Base-by-base conservation (phyloP, 1,140 invertebrate genomes). In the Drosophila repletoides region DNA sequence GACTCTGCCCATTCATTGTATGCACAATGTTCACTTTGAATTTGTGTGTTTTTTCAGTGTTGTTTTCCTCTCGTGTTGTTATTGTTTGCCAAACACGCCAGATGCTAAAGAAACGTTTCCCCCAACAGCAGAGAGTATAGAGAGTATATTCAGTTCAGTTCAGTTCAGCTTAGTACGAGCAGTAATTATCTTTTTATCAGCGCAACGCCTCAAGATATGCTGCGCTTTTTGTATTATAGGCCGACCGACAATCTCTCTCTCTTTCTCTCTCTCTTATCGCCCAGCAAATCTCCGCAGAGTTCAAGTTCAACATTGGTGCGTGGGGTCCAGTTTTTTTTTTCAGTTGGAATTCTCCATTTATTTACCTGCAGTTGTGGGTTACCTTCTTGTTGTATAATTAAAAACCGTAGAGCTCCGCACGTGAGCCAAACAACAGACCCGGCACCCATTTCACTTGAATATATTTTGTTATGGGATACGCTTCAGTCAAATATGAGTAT, bases 181-280 rank as follows among this genome's bases (percentile, higher is more conserved):
- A 43, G 45, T 64, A 61, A 76, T 77, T 68, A 43, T 52, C 36
- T 72, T 60, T n/a, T 67, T 72, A 76, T 69, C 34, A 43, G 24
- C 43, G 6, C 28, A 36, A 75, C 76, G 77, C 76, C 76, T 76
- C 14, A 65, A 63, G 63, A 58, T 81, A 84, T 83, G 76, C 76
- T 73, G 55, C 67, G 63, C 51, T 77, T 81, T 69, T 73, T 24
- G n/a, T 48, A 45, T 22, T 22, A n/a, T n/a, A n/a, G n/a, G 51
- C 31, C 40, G 68, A n/a, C n/a, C n/a, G n/a, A n/a, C n/a, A 22
- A 12, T 12, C 6, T 33, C 1, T 5, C n/a, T 33, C 14, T 12
- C 45, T 36, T 19, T 41, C 24, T 7, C 9, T 38, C 5, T 3
- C n/a, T 33, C 49, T 72, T 70, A 76, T 76, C 75, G 31, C 14